A percentile compares a stretch with the other conserved stretches of the same genome.
Conservation (phyloP, 1,140 invertebrate species). For the Stenopsyche tienmushanensis region DNA sequence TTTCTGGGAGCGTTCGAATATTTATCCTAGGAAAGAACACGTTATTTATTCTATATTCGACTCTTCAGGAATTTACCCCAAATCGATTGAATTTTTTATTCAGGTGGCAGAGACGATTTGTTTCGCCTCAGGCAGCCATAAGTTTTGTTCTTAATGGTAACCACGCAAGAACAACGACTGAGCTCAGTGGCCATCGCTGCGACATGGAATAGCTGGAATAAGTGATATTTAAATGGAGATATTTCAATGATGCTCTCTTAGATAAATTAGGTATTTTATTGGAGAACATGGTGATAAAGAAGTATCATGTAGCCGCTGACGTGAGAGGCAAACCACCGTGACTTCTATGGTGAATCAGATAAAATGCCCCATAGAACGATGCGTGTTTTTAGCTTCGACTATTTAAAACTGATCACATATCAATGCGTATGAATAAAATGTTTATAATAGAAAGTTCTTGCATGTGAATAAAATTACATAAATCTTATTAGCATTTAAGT, state of each 20-base stretch:
- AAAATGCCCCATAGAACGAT: background rate
- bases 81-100: constrained; percentile 20
- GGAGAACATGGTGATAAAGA: constrained; percentile 2
- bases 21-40: background rate
- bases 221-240: constrained; percentile 16
- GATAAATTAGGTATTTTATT: constrained; percentile 6
- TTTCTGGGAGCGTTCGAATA: constrained; percentile 3
- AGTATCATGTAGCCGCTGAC: background rate
- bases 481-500: no score
- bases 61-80: background rate
- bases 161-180: no score
- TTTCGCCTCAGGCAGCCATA: background rate
- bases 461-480: no score
- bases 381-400: no score
- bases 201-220: background rate
- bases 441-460: no score
- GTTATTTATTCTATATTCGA: constrained; percentile 9
- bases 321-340: background rate
- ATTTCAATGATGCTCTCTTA: constrained; percentile 14
- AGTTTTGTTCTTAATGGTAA: constrained; percentile 6
- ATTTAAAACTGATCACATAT: no score
- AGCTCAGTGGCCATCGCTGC: background rate
- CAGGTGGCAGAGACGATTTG: constrained; percentile 3
- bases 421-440: no score
- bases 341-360: background rate